These are phyloP conservation scores for Nephrotoma appendiculata DNA, from an alignment of 2,888 invertebrate genomes.

Conservation along the genomic window DNA sequence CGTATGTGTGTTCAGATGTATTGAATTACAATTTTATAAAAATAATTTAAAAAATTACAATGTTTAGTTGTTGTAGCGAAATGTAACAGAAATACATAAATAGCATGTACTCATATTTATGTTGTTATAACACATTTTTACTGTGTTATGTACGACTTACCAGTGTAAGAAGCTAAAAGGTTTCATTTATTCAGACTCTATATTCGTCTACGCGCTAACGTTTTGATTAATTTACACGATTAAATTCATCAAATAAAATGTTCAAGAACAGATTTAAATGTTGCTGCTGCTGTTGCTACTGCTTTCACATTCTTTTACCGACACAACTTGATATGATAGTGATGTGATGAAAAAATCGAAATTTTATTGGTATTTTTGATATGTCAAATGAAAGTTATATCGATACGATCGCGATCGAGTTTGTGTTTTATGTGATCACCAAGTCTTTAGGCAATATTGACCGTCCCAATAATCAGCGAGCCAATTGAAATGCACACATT, in stretches of 20 bases:
- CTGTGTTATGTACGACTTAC: not conserved
- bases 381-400: not conserved
- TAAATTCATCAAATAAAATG: not conserved
- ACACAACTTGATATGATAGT: not conserved
- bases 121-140: not conserved
- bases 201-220: not conserved
- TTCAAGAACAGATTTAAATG: not conserved
- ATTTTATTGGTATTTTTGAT: not conserved
- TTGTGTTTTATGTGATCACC: not conserved
- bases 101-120: not conserved
- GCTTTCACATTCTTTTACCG: not conserved
- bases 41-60: not conserved
- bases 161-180: not conserved
- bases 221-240: not conserved
- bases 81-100: not conserved
- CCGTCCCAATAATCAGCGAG: not conserved
- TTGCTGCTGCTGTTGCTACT: not conserved
- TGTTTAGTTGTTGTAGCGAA: not conserved
- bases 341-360: not conserved
- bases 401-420: not conserved
- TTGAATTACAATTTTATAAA: not conserved
- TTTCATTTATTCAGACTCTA: not conserved
- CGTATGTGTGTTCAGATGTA: not conserved
- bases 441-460: not conserved
- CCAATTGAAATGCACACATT: not conserved